A percentile compares a stretch with the other conserved stretches of the same genome.
Evolutionary conservation across 2,797 vertebrate species (phyloP).

Genomic region (Squalus acanthias): DNA sequence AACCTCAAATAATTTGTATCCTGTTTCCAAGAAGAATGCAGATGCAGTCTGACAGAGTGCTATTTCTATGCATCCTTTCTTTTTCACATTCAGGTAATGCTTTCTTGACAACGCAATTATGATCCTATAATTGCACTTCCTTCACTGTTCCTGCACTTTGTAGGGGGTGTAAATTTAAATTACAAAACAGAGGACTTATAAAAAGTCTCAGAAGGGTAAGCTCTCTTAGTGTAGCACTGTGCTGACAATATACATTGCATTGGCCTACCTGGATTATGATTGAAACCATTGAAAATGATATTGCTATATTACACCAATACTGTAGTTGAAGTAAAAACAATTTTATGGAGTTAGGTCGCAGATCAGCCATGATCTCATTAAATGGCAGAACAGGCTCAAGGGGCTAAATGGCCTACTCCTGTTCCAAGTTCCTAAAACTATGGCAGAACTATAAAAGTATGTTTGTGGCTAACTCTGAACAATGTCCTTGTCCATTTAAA

Average conservation of each 20-base stretch:
- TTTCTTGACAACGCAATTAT: not conserved
- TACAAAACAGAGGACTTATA: not conserved
- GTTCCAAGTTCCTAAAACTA: not conserved
- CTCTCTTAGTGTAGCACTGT: not conserved
- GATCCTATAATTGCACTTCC: not conserved
- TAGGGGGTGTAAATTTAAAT: not conserved
- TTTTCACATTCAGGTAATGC: not conserved
- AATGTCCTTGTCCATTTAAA: not conserved
- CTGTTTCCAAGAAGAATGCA: not conserved
- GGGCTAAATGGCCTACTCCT: too few relatives aligned
- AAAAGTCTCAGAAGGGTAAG: not conserved
- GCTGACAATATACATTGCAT: not conserved
- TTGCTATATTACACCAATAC: not conserved
- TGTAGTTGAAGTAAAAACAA: not conserved
- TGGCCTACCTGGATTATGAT: not conserved
- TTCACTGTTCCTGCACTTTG: not conserved
- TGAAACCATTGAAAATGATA: not conserved
- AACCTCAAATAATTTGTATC: constrained; percentile 46
- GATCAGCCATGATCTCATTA: too few relatives aligned
- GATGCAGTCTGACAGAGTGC: not conserved
- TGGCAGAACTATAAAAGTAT: not conserved
- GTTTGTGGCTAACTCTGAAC: not conserved
- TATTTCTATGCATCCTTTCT: not conserved
- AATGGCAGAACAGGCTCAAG: too few relatives aligned
- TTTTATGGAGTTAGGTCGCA: not conserved